These are phyloP conservation scores for Monarcha castaneiventris DNA, from an alignment of 2,113 vertebrate species.

Conservation along the genomic window DNA sequence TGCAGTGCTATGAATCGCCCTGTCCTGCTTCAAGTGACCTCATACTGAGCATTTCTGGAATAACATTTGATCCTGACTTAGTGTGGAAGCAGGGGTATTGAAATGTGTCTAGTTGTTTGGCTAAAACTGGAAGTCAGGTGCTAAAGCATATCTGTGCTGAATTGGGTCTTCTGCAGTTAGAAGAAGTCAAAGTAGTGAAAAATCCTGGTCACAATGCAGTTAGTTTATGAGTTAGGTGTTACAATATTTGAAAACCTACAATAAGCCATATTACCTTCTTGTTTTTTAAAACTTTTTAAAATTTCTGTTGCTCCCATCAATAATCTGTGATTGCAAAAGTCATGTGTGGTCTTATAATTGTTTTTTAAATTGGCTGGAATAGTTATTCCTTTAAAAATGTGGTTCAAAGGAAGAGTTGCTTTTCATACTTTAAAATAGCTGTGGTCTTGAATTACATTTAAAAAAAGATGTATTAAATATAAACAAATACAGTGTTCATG, in stretches of 20 bases:
- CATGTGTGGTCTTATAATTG: not conserved
- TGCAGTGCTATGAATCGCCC: not conserved
- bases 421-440: not conserved
- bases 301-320: not conserved
- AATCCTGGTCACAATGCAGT: not conserved
- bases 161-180: not conserved
- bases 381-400: not conserved
- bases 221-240: not conserved
- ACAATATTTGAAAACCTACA: not conserved
- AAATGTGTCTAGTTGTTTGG: not conserved
- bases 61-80: not conserved
- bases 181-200: not conserved
- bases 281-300: not conserved
- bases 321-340: not conserved
- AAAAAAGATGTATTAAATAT: conserved; percentile 6
- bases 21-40: not conserved
- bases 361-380: not conserved
- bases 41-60: not conserved
- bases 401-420: not conserved
- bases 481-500: not conserved
- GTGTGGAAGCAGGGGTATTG: not conserved
- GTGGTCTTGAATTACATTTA: conserved; percentile 10
- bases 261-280: not conserved
- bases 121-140: not conserved
- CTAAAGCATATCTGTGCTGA: not conserved